phyloP scores from a whole-genome alignment of 2,113 vertebrate species.

The Stegostoma tigrinum region DNA sequence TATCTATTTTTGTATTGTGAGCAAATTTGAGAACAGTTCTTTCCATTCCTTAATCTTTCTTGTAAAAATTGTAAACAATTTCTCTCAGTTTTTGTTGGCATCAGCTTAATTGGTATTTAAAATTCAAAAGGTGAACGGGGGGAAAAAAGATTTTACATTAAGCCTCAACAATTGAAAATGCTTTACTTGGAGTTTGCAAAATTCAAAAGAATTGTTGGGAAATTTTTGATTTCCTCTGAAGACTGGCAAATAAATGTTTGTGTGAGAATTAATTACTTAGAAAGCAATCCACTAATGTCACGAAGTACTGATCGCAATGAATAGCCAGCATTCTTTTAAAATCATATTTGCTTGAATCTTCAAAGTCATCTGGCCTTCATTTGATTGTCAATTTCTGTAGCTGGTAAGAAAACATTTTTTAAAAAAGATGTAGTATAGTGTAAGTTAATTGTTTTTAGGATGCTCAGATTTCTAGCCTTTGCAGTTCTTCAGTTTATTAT shows the following conservation, averaged over 20 bases:
- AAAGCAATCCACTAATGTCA: too few species aligned
- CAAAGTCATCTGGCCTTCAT: not conserved
- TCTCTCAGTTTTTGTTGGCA: not conserved
- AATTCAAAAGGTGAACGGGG: not conserved
- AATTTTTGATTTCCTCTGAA: not conserved
- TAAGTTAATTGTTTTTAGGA: not conserved
- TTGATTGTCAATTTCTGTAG: not conserved
- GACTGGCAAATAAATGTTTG: not conserved
- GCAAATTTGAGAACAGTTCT: too few species aligned
- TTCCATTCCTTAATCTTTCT: too few species aligned
- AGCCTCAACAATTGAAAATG: not conserved
- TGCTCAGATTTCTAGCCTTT: too few species aligned
- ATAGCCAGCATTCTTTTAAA: not conserved
- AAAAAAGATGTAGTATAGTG: not conserved
- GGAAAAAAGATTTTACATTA: not conserved
- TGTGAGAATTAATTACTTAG: not conserved
- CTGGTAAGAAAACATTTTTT: not conserved
- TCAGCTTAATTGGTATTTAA: not conserved
- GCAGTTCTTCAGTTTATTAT: too few species aligned
- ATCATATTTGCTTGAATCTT: not conserved
- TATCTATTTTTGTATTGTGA: too few species aligned
- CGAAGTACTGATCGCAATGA: not conserved
- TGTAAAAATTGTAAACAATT: too few species aligned
- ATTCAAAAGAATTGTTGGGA: not conserved
- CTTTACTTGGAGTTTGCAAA: not conserved